Conservation (phyloP, 2,888 invertebrate species). For the Ligdia adustata region DNA sequence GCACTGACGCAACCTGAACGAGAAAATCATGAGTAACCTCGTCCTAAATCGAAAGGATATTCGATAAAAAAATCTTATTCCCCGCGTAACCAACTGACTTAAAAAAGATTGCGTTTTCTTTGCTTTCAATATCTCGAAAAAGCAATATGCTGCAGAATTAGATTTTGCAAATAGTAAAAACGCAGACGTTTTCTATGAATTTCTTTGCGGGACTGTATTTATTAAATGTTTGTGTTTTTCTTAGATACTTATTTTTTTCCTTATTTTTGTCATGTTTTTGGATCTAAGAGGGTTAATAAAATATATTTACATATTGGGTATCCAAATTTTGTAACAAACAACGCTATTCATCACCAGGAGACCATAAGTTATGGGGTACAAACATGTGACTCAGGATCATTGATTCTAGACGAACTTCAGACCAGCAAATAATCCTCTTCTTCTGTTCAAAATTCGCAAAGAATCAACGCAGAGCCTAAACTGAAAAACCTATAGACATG, state of each 20-base stretch:
- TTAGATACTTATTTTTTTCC: conserved; percentile 3
- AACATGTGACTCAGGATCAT: conserved; percentile 24
- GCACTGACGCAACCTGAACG: conserved; percentile 19
- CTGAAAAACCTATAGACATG: too few relatives aligned
- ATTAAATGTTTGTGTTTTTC: conserved; percentile 3
- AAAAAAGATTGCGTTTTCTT: conserved; percentile 33
- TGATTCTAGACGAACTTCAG: background rate
- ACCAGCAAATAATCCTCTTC: too few relatives aligned
- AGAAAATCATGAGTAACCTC: conserved; percentile 27
- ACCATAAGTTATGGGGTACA: conserved; percentile 30
- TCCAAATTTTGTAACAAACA: conserved; percentile 33
- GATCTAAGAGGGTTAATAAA: conserved; percentile 22
- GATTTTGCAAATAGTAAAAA: conserved; percentile 30
- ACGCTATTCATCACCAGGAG: conserved; percentile 28
- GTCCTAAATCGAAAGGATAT: conserved; percentile 27
- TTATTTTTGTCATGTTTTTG: conserved; percentile 9
- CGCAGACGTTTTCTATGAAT: conserved; percentile 17
- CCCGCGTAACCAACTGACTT: conserved; percentile 29
- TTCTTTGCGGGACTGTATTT: conserved; percentile 2
- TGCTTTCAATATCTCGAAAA: conserved; percentile 22
- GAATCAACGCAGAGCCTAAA: too few relatives aligned
- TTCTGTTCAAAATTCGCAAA: too few relatives aligned
- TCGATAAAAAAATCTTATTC: conserved; percentile 36
- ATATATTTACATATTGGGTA: conserved; percentile 23
- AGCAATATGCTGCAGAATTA: conserved; percentile 29